These are phyloP conservation scores for Hoplias malabaricus DNA, from an alignment of 2,113 vertebrate genomes.

Conservation along the genomic window DNA sequence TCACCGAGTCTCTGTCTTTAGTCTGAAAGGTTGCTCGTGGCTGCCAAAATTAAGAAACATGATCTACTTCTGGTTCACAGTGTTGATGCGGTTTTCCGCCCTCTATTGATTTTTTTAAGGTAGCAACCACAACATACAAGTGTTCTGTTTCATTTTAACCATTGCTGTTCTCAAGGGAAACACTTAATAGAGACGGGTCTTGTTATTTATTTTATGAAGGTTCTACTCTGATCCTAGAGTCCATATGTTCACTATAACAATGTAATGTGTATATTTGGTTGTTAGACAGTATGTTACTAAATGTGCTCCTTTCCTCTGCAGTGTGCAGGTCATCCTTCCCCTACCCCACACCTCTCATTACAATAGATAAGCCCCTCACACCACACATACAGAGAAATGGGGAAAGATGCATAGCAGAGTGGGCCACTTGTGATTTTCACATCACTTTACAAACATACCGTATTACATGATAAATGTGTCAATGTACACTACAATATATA, in stretches of 20 bases:
- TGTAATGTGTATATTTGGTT: not conserved
- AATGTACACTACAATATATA: not conserved
- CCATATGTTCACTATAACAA: not conserved
- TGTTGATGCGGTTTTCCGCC: slow-evolving; percentile 20
- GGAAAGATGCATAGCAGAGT: not conserved
- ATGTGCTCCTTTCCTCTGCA: slow-evolving; percentile 36
- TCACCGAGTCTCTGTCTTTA: not conserved
- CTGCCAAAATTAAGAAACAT: slow-evolving; percentile 38
- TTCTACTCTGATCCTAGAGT: not conserved
- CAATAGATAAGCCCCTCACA: slow-evolving; percentile 5
- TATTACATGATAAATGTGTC: not conserved
- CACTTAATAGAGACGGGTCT: not conserved
- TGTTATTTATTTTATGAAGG: not conserved
- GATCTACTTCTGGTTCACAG: slow-evolving; percentile 39
- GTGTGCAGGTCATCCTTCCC: slow-evolving; percentile 38
- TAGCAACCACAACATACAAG: slow-evolving; percentile 35
- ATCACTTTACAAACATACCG: not conserved
- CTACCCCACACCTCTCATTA: slow-evolving; percentile 28
- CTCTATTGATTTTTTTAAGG: slow-evolving; percentile 40
- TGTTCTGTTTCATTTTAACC: slow-evolving; percentile 15
- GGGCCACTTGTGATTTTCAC: not conserved
- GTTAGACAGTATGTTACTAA: slow-evolving; percentile 4
- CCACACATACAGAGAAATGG: slow-evolving; percentile 21
- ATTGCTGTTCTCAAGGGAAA: slow-evolving; percentile 19
- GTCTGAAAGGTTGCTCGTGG: slow-evolving; percentile 11